Evolutionary conservation across 2,113 vertebrate species (phyloP).

Genomic region (Rhombomys opimus): DNA sequence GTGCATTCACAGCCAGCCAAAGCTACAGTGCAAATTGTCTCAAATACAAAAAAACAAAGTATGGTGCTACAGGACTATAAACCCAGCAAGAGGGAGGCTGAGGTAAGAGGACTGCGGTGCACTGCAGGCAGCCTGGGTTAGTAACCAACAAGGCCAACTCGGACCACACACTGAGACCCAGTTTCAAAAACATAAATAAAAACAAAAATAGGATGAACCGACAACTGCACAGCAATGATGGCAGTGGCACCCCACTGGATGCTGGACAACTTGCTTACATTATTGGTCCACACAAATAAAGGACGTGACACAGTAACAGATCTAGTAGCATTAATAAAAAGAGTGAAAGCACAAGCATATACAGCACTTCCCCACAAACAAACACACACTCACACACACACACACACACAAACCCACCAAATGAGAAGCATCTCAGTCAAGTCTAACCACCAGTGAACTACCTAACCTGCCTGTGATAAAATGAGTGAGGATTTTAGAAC

Average conservation of each 20-base stretch:
- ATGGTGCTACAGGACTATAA: background rate
- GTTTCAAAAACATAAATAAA: background rate
- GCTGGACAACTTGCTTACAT: background rate
- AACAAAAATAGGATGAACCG: background rate
- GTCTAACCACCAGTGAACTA: slow-evolving; percentile 22
- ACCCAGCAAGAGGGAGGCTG: background rate
- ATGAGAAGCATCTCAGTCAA: slow-evolving; percentile 18
- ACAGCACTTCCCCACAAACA: background rate
- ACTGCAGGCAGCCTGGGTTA: background rate
- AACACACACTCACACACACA: background rate
- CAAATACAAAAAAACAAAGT: background rate
- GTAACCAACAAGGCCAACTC: background rate
- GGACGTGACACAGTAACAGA: background rate
- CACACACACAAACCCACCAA: background rate
- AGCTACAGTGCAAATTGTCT: background rate
- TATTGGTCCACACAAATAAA: background rate
- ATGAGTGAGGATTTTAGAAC: slow-evolving; percentile 43
- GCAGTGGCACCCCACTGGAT: background rate
- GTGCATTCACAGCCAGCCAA: background rate
- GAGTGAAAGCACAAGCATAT: background rate
- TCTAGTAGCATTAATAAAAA: background rate
- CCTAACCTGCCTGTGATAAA: slow-evolving; percentile 7
- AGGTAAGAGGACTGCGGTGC: too few species aligned
- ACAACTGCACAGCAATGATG: background rate
- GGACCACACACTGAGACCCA: background rate